A percentile compares a stretch with the other conserved stretches of the same genome.
phyloP scores from a whole-genome alignment of 64 coral and sea anemone species.

The Trachythela sp. region DNA sequence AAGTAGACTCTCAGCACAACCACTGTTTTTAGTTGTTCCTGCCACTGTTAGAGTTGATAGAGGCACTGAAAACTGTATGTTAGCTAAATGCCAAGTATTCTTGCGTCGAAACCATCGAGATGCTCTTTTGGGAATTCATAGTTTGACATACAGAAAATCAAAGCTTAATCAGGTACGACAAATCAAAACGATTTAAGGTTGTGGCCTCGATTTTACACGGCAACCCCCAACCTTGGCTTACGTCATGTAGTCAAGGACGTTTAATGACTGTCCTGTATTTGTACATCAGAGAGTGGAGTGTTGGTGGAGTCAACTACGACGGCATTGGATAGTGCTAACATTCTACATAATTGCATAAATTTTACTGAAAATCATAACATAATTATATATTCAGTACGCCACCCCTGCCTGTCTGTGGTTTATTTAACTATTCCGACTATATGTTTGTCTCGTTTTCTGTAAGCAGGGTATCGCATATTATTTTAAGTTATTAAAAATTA shows the following conservation, averaged over 20 bases:
- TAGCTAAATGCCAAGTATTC: slow-evolving; percentile 46
- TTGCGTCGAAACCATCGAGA: slow-evolving; percentile 24
- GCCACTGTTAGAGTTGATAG: slow-evolving; percentile 24
- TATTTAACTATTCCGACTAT: too few species aligned
- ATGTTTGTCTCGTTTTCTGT: too few species aligned
- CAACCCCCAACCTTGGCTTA: too few species aligned
- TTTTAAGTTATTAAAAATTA: neutral
- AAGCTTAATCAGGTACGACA: slow-evolving; percentile 40
- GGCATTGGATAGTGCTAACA: slow-evolving; percentile 2
- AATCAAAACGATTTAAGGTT: neutral
- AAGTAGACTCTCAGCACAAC: too few species aligned
- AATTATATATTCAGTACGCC: neutral
- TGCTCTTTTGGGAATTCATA: neutral
- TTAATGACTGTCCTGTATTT: neutral
- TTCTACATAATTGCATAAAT: slow-evolving; percentile 38
- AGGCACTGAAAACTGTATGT: slow-evolving; percentile 19
- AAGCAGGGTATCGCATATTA: neutral
- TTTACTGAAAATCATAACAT: neutral
- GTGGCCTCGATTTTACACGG: too few species aligned
- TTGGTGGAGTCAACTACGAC: slow-evolving; percentile 41
- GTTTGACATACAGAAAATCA: slow-evolving; percentile 17
- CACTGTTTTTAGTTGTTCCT: slow-evolving; percentile 26
- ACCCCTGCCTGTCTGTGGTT: too few species aligned
- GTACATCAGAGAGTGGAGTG: slow-evolving; percentile 29
- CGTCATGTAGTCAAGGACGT: too few species aligned